phyloP scores from a whole-genome alignment of 2,113 vertebrate species.

The Phycodurus eques region DNA sequence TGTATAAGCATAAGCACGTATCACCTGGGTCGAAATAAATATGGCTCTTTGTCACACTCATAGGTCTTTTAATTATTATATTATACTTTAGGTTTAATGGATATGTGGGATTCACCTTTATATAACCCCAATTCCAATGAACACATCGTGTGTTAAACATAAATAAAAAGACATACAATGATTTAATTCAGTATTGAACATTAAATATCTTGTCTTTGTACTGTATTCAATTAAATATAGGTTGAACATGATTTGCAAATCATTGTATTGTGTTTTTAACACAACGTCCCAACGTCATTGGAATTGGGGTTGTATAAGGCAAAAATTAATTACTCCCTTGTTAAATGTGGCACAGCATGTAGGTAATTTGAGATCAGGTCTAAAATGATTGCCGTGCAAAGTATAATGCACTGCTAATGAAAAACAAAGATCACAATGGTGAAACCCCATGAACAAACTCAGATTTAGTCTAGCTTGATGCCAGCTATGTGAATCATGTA shows the following conservation, averaged over 20 bases:
- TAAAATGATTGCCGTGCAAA: slow-evolving; percentile 44
- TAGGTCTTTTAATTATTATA: neutral
- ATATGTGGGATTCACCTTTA: slow-evolving; percentile 30
- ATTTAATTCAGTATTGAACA: no score
- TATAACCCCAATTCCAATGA: slow-evolving; percentile 10
- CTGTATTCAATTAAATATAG: no score
- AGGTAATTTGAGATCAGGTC: slow-evolving; percentile 25
- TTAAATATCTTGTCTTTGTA: no score
- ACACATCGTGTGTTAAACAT: no score
- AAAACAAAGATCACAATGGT: slow-evolving; percentile 23
- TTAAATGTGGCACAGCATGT: slow-evolving; percentile 33
- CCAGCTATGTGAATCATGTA: slow-evolving; percentile 27
- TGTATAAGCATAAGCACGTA: neutral
- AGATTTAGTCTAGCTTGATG: slow-evolving; percentile 16
- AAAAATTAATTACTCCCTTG: slow-evolving; percentile 40
- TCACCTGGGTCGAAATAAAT: slow-evolving; percentile 40
- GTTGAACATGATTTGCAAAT: no score
- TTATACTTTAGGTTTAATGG: neutral
- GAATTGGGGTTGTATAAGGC: neutral
- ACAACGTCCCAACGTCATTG: no score
- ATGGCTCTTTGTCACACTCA: neutral
- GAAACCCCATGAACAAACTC: slow-evolving; percentile 12
- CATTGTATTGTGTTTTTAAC: no score
- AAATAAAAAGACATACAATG: no score
- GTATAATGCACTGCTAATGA: slow-evolving; percentile 25